Base-by-base conservation (phyloP, 2,797 vertebrate genomes). In the Graptemys geographica region DNA sequence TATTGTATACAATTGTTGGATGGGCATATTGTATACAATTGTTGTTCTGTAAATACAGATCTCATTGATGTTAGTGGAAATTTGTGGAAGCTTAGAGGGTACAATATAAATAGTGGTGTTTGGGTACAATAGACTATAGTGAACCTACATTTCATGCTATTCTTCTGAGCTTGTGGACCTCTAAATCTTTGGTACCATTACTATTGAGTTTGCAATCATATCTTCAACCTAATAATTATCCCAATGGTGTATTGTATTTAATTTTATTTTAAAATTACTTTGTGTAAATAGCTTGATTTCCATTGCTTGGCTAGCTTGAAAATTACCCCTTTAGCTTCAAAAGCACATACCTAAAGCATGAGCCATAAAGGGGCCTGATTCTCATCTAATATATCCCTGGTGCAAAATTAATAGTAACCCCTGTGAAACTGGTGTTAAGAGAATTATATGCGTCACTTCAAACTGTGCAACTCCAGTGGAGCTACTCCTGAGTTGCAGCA, bases 251-350 rank as follows among this genome's bases (percentile, higher is more conserved):
- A 18, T 62, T 62, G 8, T 57, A 10, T 65, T 28, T 96, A 91
- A 25, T 84, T 94, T 96, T 94, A 93, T 92, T 78, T 78, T 92
- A 92, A 93, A 86, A 93, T 96, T 93, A 82, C 91, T 94, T 80
- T 80, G 96, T 96, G 59, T 90, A 96, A 96, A 96, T 97, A 84
- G 59, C 53, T 96, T 96, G 90, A 95, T 96, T 97, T 96, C 92
- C 74, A 76, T 89, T 96, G 86, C 92, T 88, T 90, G 87, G 41
- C 81, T 79, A 96, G 86, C n/a, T 69, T 69, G n/a, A 69, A 69
- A 37, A 37, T 37, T 23, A 69, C 8, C 2, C n/a, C n/a, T 37
- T 37, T 11, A 37, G 65, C 87, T 94, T 96, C 88, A 93, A 91
- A 95, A 95, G 65, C 41, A 51, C 81, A n/a, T 92, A 96, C 96